phyloP scores from a whole-genome alignment of 2,113 vertebrate species.

The Atractosteus spatula region DNA sequence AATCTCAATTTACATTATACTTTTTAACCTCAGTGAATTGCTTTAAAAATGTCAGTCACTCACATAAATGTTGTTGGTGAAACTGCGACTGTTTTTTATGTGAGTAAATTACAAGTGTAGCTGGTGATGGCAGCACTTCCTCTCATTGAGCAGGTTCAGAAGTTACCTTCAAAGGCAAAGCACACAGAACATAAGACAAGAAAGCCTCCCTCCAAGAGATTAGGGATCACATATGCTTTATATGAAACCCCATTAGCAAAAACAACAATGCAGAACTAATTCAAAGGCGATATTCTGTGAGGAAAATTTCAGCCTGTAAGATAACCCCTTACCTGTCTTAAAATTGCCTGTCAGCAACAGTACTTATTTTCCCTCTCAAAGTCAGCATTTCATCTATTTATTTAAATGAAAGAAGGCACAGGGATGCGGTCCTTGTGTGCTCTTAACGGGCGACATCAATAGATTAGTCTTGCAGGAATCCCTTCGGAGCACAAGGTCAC shows the following conservation, averaged over 20 bases:
- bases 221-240: conserved; percentile 23
- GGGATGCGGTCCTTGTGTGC: background rate
- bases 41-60: too few species aligned
- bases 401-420: conserved; percentile 2
- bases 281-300: conserved; percentile 24
- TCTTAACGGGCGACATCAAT: background rate
- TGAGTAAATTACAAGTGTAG: background rate
- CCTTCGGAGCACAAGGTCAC: background rate
- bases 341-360: conserved; percentile 22
- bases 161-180: background rate
- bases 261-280: conserved; percentile 29
- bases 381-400: conserved; percentile 23
- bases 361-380: conserved; percentile 23
- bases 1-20: too few species aligned
- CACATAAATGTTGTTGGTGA: background rate
- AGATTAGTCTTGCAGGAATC: background rate
- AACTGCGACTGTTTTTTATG: background rate
- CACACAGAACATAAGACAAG: conserved; percentile 25
- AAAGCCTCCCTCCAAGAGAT: conserved; percentile 9
- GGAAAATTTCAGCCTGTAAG: conserved; percentile 30
- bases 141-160: conserved; percentile 7
- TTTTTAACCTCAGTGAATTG: too few species aligned
- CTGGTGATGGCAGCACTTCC: background rate
- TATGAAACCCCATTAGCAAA: conserved; percentile 18
- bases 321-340: conserved; percentile 6